Evolutionary conservation across 2,888 invertebrate species (phyloP).

Genomic region (Parnassius glacialis): DNA sequence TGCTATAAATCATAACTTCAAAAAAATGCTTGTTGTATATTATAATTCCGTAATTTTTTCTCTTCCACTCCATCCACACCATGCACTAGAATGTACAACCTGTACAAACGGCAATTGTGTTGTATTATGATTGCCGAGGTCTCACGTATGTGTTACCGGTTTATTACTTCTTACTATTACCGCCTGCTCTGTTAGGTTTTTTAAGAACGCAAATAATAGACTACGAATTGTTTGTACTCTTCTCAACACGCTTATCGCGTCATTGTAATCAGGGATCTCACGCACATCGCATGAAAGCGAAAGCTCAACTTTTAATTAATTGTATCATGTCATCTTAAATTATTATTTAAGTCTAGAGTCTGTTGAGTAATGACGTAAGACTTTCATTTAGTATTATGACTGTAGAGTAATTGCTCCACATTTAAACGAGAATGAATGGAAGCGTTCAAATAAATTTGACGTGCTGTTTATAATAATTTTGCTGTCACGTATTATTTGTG

Average conservation of each 20-base stretch:
- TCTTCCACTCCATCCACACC: too few species aligned
- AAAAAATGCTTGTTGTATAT: not conserved
- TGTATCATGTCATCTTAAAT: conserved; percentile 42
- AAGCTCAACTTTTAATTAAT: conserved; percentile 53
- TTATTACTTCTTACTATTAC: not conserved
- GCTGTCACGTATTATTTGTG: too few species aligned
- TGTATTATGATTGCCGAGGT: conserved; percentile 1
- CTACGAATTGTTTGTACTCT: conserved; percentile 1
- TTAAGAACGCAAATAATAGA: conserved; percentile 1
- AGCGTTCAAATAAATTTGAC: too few species aligned
- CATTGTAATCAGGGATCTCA: conserved; percentile 27
- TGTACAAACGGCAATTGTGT: not conserved
- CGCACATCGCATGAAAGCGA: conserved; percentile 35
- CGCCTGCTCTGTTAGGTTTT: not conserved
- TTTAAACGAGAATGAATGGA: not conserved
- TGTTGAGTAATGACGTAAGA: conserved; percentile 57
- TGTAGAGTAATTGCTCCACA: conserved; percentile 33
- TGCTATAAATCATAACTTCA: not conserved
- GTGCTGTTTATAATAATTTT: too few species aligned
- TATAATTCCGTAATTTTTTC: not conserved
- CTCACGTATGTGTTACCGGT: not conserved
- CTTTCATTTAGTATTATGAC: conserved; percentile 45
- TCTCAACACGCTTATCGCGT: not conserved
- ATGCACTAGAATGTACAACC: not conserved
- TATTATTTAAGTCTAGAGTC: conserved; percentile 39